Percentiles rank a stretch among this genome's conserved stretches.
These are phyloP conservation scores for Lordiphosa mommai DNA, from an alignment of 1,140 invertebrate species.

Conservation along the genomic window DNA sequence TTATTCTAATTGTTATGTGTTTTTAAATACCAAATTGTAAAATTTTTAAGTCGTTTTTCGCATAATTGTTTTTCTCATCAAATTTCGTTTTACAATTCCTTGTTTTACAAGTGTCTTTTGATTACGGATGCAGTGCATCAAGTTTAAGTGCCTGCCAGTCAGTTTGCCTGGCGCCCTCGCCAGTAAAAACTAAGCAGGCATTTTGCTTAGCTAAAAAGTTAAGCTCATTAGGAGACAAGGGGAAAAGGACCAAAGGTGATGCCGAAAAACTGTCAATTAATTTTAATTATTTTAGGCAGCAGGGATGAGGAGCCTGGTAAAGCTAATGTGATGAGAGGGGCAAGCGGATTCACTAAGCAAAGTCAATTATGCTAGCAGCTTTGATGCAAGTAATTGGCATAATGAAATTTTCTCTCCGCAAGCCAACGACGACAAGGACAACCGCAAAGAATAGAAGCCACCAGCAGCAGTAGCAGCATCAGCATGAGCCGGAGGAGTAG, in stretches of 20 bases:
- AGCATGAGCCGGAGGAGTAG: constrained; percentile 10
- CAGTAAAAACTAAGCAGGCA: constrained; percentile 61
- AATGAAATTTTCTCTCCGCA: constrained; percentile 68
- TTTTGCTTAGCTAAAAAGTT: constrained; percentile 54
- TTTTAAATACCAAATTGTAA: too few relatives aligned
- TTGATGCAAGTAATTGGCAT: constrained; percentile 77
- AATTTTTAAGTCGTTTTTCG: too few relatives aligned
- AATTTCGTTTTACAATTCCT: too few relatives aligned
- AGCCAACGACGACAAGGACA: constrained; percentile 59
- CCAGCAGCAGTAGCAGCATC: constrained; percentile 14
- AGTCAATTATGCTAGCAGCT: constrained; percentile 75
- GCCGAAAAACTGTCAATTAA: constrained; percentile 74
- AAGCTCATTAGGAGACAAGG: constrained; percentile 59
- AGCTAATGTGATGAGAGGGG: constrained; percentile 13
- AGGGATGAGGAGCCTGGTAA: constrained; percentile 22
- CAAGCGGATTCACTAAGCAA: constrained; percentile 66
- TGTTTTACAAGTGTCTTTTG: too few relatives aligned
- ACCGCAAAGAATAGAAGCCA: constrained; percentile 74
- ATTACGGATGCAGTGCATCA: too few relatives aligned
- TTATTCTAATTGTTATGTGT: too few relatives aligned
- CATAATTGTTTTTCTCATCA: too few relatives aligned
- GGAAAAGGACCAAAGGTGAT: constrained; percentile 44
- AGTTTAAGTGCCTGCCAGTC: too few relatives aligned
- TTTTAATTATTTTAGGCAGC: constrained; percentile 73
- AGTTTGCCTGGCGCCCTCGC: neutral